Base-by-base conservation (phyloP, 2,113 vertebrate species). In the Steatornis caripensis region DNA sequence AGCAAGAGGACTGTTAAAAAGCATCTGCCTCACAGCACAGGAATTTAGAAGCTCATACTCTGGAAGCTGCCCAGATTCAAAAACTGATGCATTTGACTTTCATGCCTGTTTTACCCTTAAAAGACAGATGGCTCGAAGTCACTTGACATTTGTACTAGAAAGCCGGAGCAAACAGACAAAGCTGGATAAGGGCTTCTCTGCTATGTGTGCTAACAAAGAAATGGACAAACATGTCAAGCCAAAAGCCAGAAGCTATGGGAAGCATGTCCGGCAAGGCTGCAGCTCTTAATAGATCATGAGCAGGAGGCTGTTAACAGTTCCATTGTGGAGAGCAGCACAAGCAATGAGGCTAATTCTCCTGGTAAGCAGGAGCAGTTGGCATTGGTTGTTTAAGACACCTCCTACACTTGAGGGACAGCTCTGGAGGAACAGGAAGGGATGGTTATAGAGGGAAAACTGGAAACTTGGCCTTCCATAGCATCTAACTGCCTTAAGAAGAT, bases 101-200 rank as follows among this genome's bases (percentile, higher is more conserved):
- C 41, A 46, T 22, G 58, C 58, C 64, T 77, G 29, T 77, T 84
- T 78, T 74, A 80, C 58, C 68, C 23, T 58, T 74, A 53, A 43
- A 72, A 90, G 68, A 70, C 39, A 86, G 79, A 71, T 57, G n/a
- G 79, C 62, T 95, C 80, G 18, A 64, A 93, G 66, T 51, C 66
- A 60, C 55, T 81, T 89, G 93, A 77, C 72, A 90, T 90, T 95
- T 95, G 55, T 69, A 66, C 46, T 70, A 62, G 46, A 61, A 95
- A 89, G 89, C 76, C 80, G 51, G 72, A 96, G 84, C 89, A 93
- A 95, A 87, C 72, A 92, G 82, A 45, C 68, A 49, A 54, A 91
- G 72, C 89, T 49, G 80, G 60, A 30, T 71, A 34, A 18, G 37
- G 51, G 26, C 22, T 13, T 80, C 85, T 80, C 68, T 41, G 57